Conservation (phyloP, 2,888 invertebrate species). For the Ormia ochracea region DNA sequence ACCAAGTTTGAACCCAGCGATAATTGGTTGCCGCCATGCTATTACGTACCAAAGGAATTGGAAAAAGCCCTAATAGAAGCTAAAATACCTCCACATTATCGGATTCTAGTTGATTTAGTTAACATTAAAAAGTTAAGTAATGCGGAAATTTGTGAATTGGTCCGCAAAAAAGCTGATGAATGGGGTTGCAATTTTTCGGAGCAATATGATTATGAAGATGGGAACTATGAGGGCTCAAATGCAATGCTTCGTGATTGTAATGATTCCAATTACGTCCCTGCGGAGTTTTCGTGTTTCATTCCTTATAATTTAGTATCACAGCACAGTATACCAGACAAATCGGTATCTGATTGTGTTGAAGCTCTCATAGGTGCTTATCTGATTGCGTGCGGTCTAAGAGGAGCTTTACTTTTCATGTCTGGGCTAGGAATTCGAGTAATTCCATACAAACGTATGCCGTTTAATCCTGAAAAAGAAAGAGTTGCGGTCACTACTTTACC, state of each 20-base stretch:
- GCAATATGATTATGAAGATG: slow-evolving; percentile 34
- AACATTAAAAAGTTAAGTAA: slow-evolving; percentile 81
- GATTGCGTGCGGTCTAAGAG: slow-evolving; percentile 94
- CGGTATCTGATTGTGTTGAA: slow-evolving; percentile 98
- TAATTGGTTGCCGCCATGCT: slow-evolving; percentile 99
- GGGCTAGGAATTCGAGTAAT: slow-evolving; percentile 96
- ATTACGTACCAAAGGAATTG: slow-evolving; percentile 87
- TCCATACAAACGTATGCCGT: slow-evolving; percentile 79
- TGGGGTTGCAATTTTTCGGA: slow-evolving; percentile 68
- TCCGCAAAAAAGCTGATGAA: slow-evolving; percentile 80
- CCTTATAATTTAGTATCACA: slow-evolving; percentile 97
- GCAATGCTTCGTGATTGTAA: slow-evolving; percentile 35
- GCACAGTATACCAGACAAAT: slow-evolving; percentile 98
- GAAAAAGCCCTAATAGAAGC: slow-evolving; percentile 87
- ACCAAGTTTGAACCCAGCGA: slow-evolving; percentile 99
- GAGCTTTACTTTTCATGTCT: slow-evolving; percentile 96
- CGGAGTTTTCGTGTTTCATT: slow-evolving; percentile 83
- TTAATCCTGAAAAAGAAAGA: slow-evolving; percentile 69
- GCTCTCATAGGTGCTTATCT: slow-evolving; percentile 98
- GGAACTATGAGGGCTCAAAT: background rate
- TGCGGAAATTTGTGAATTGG: slow-evolving; percentile 81
- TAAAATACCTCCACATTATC: slow-evolving; percentile 83
- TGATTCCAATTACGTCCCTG: slow-evolving; percentile 28
- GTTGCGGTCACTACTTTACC: slow-evolving; percentile 78
- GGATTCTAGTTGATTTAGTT: slow-evolving; percentile 84